A percentile compares a stretch with the other conserved stretches of the same genome.
Evolutionary conservation across 2,888 invertebrate species (phyloP).

Genomic region (Nemotelus nigrinus): DNA sequence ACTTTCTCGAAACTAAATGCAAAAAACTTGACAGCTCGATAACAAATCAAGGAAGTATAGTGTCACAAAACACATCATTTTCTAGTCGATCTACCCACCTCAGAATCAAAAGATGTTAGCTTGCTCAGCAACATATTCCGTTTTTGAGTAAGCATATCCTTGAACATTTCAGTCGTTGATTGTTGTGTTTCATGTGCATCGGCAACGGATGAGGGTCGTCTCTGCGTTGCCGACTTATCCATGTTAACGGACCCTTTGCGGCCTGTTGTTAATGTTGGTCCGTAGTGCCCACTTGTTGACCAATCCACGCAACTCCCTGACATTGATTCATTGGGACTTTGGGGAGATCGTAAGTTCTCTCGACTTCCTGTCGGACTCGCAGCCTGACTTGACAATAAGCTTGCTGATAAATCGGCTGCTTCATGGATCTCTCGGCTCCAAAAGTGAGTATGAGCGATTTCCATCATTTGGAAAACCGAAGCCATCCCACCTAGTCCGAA

Average conservation of each 20-base stretch:
- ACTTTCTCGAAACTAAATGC: not conserved
- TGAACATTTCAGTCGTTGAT: slow-evolving; percentile 90
- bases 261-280: slow-evolving; percentile 5
- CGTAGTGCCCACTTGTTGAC: slow-evolving; percentile 25
- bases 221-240: slow-evolving; percentile 56
- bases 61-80: slow-evolving; percentile 8
- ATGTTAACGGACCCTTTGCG: slow-evolving; percentile 62
- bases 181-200: slow-evolving; percentile 70
- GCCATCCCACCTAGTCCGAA: slow-evolving; percentile 97
- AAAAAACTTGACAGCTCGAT: not conserved
- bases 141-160: slow-evolving; percentile 93
- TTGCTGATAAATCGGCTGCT: slow-evolving; percentile 66
- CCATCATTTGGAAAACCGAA: slow-evolving; percentile 94
- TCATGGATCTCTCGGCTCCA: slow-evolving; percentile 88
- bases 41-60: slow-evolving; percentile 20
- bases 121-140: slow-evolving; percentile 86
- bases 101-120: slow-evolving; percentile 89
- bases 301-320: slow-evolving; percentile 44
- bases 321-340: slow-evolving; percentile 64
- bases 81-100: slow-evolving; percentile 72
- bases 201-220: slow-evolving; percentile 75
- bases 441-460: slow-evolving; percentile 98
- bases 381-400: slow-evolving; percentile 62
- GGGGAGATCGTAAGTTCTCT: slow-evolving; percentile 74
- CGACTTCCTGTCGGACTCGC: slow-evolving; percentile 72